Evolutionary conservation across 2,113 vertebrate species (phyloP).

Genomic region (Agapornis roseicollis): DNA sequence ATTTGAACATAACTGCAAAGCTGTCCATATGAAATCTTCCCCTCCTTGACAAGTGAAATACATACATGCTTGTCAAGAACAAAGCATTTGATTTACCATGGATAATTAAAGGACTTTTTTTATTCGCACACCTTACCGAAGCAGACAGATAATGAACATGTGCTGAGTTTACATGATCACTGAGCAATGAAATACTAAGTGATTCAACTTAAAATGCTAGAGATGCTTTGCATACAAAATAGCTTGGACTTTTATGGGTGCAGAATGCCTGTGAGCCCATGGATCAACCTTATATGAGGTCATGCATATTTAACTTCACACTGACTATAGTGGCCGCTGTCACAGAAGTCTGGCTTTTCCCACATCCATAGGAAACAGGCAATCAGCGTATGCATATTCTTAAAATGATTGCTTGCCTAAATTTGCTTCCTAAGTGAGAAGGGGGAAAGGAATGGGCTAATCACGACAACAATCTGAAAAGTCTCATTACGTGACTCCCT

Average conservation of each 20-base stretch:
- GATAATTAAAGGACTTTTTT: neutral
- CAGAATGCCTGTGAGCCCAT: fast-evolving
- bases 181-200: neutral
- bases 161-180: neutral
- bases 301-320: neutral
- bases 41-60: neutral
- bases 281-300: neutral
- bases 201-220: neutral
- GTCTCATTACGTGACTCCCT: slow-evolving; percentile 5
- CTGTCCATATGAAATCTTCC: neutral
- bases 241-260: neutral
- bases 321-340: neutral
- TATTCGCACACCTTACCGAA: neutral
- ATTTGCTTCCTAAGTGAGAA: slow-evolving; percentile 42
- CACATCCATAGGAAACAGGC: slow-evolving; percentile 28
- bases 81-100: neutral
- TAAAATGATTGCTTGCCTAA: slow-evolving; percentile 61
- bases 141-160: neutral
- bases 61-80: neutral
- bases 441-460: slow-evolving; percentile 36
- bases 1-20: neutral
- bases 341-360: slow-evolving; percentile 40
- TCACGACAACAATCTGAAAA: slow-evolving; percentile 51
- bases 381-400: slow-evolving; percentile 22
- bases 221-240: neutral